These are phyloP conservation scores for Epinotia demarniana DNA, from an alignment of 2,888 invertebrate genomes.

Conservation along the genomic window DNA sequence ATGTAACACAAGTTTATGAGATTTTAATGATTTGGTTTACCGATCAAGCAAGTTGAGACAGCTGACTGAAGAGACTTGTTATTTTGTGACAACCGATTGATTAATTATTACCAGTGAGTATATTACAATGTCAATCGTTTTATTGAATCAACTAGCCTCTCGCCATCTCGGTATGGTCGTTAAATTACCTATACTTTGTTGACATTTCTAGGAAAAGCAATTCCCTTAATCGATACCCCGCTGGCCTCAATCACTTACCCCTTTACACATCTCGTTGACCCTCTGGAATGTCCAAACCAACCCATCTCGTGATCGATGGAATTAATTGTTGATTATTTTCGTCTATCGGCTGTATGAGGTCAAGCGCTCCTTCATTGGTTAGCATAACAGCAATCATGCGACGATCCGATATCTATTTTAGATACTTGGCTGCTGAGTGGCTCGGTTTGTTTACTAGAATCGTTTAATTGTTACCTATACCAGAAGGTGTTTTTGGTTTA, in stretches of 20 bases:
- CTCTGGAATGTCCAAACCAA: constrained; percentile 26
- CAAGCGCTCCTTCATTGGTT: constrained; percentile 53
- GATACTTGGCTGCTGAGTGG: constrained; percentile 6
- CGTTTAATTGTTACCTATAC: constrained; percentile 7
- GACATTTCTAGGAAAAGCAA: constrained; percentile 6
- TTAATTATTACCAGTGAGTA: neutral
- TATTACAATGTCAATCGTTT: neutral
- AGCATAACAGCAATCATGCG: constrained; percentile 39
- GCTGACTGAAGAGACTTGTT: neutral
- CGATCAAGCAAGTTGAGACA: neutral
- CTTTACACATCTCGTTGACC: constrained; percentile 17
- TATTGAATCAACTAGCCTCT: neutral
- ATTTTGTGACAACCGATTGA: neutral
- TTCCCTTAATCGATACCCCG: constrained; percentile 4
- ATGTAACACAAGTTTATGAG: neutral
- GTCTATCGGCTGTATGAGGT: constrained; percentile 56
- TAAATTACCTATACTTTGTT: neutral
- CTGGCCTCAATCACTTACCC: constrained; percentile 25
- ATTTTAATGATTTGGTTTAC: neutral
- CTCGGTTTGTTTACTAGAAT: constrained; percentile 1
- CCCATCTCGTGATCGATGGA: constrained; percentile 62
- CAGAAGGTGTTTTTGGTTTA: neutral
- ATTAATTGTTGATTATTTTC: constrained; percentile 69
- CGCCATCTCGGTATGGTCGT: neutral
- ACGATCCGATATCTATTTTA: constrained; percentile 41